Evolutionary conservation across 1,140 invertebrate species (phyloP).

Genomic region (Heliothis subflexa): DNA sequence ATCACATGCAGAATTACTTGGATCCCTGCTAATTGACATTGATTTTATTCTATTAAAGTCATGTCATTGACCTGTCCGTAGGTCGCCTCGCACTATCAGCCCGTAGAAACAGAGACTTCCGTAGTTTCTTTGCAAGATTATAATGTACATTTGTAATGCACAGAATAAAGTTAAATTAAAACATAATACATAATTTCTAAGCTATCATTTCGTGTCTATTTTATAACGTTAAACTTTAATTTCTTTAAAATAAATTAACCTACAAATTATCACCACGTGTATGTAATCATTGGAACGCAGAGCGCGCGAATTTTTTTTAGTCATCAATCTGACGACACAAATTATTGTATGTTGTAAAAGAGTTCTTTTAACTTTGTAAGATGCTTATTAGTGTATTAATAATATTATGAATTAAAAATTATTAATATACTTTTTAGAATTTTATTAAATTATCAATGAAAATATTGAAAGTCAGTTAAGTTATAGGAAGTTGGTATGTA

Average conservation of each 20-base stretch:
- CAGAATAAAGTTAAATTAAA: not conserved
- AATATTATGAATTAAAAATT: too few relatives aligned
- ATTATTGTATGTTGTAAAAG: too few relatives aligned
- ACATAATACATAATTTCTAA: not conserved
- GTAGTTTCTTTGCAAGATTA: too few relatives aligned
- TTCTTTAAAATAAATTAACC: conserved; percentile 24
- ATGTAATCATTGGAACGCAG: not conserved
- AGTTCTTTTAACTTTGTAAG: too few relatives aligned
- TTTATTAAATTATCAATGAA: too few relatives aligned
- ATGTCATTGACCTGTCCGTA: conserved; percentile 33
- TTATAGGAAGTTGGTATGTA: too few relatives aligned
- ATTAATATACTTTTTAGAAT: too few relatives aligned
- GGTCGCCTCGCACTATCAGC: not conserved
- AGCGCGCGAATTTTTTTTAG: conserved; percentile 3
- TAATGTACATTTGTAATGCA: not conserved
- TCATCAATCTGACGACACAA: not conserved
- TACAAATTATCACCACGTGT: conserved; percentile 31
- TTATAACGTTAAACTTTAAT: not conserved
- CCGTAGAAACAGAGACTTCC: not conserved
- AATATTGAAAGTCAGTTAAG: too few relatives aligned
- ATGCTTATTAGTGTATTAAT: too few relatives aligned
- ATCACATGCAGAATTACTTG: conserved; percentile 4
- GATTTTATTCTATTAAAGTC: conserved; percentile 9
- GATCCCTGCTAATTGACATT: not conserved
- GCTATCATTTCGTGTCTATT: not conserved